A percentile compares a stretch with the other conserved stretches of the same genome.
Evolutionary conservation across 2,888 invertebrate species (phyloP).

Genomic region (Cremastobaeus sp.): DNA sequence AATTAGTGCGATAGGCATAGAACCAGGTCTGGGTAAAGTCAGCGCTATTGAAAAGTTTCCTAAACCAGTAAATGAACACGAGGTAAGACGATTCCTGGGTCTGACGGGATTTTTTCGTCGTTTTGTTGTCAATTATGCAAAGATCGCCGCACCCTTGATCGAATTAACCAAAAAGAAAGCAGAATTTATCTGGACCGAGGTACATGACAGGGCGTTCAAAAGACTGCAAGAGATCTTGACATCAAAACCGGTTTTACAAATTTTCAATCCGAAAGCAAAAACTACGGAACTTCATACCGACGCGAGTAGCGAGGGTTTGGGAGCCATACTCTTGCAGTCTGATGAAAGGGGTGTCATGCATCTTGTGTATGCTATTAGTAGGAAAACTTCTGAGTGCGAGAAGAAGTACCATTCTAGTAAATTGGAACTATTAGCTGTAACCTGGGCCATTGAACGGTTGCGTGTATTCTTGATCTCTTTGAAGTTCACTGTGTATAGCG

Average conservation of each 20-base stretch:
- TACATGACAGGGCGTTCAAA: background rate
- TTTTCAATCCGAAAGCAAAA: constrained; percentile 1
- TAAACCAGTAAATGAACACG: background rate
- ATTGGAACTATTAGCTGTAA: constrained; percentile 5
- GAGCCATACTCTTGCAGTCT: constrained; percentile 12
- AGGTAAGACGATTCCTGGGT: background rate
- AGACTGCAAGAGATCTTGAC: background rate
- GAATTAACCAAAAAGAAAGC: background rate
- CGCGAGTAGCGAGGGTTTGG: constrained; percentile 5
- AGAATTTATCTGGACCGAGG: background rate
- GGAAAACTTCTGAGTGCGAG: constrained; percentile 41
- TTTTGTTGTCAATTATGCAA: background rate
- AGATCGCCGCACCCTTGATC: background rate
- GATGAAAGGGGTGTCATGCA: background rate
- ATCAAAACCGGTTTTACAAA: background rate
- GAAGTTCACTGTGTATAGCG: constrained; percentile 59
- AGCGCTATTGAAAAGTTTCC: background rate
- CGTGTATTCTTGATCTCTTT: constrained; percentile 51
- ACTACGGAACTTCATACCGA: constrained; percentile 15
- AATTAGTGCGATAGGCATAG: background rate
- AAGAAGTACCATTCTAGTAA: constrained; percentile 53
- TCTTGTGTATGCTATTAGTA: constrained; percentile 52
- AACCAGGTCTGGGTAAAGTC: background rate
- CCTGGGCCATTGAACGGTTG: constrained; percentile 14
- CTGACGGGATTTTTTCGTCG: background rate